Conservation (phyloP, 2,113 vertebrate genomes). For the Lepus americanus region DNA sequence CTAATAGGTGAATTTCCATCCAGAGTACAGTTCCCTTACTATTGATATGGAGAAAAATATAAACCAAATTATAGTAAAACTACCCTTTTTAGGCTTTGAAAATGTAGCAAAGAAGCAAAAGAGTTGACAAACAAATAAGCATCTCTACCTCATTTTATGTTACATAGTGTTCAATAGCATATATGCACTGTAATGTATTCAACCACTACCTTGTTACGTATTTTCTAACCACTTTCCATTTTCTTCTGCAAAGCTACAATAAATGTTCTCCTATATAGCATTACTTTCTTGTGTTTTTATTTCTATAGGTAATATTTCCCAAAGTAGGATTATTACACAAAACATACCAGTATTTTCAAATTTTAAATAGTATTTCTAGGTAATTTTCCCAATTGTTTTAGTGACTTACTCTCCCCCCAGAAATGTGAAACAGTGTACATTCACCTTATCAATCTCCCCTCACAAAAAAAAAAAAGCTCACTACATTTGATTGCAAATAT, state of each 20-base stretch:
- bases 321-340: slow-evolving; percentile 5
- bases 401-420: not conserved
- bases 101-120: not conserved
- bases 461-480: not conserved
- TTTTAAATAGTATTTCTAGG: slow-evolving; percentile 26
- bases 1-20: slow-evolving; percentile 62
- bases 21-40: not conserved
- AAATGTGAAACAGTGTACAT: not conserved
- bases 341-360: not conserved
- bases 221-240: slow-evolving; percentile 58
- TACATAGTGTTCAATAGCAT: slow-evolving; percentile 3
- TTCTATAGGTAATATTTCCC: slow-evolving; percentile 17
- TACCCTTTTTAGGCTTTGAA: slow-evolving; percentile 41
- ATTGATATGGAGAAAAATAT: slow-evolving; percentile 28
- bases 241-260: slow-evolving; percentile 37
- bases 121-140: slow-evolving; percentile 49
- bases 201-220: slow-evolving; percentile 18
- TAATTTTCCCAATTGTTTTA: slow-evolving; percentile 56
- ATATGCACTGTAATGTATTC: slow-evolving; percentile 7
- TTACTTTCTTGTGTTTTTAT: slow-evolving; percentile 38
- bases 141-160: slow-evolving; percentile 31
- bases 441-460: not conserved
- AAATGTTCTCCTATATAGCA: slow-evolving; percentile 32
- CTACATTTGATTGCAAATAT: not conserved
- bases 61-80: slow-evolving; percentile 49